Evolutionary conservation across 2,888 invertebrate genomes (phyloP).

Genomic region (Gastrophysa polygoni): DNA sequence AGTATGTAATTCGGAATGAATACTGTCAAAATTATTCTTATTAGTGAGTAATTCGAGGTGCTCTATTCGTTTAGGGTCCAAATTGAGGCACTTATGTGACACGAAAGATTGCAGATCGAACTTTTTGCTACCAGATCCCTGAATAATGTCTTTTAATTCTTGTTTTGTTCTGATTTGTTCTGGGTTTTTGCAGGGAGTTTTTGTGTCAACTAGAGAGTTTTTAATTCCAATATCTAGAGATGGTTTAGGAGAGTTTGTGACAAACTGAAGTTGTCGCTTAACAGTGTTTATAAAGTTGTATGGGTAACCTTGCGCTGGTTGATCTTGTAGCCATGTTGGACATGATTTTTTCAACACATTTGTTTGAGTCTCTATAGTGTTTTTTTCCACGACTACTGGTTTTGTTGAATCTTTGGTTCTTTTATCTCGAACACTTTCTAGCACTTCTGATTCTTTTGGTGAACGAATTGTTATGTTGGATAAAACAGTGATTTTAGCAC

Average conservation of each 20-base stretch:
- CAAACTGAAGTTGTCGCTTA: conserved; percentile 61
- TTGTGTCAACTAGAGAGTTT: conserved; percentile 33
- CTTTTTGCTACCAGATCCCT: conserved; percentile 22
- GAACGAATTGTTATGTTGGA: neutral
- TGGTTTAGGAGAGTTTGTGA: conserved; percentile 41
- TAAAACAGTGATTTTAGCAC: neutral
- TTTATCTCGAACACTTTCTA: neutral
- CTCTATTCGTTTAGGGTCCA: conserved; percentile 46
- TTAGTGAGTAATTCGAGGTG: conserved; percentile 42
- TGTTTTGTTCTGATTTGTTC: conserved; percentile 5
- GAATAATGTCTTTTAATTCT: conserved; percentile 28
- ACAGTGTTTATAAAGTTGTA: conserved; percentile 68
- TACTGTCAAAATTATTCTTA: neutral
- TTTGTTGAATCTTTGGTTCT: neutral
- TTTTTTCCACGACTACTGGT: conserved; percentile 10
- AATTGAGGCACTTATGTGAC: conserved; percentile 48
- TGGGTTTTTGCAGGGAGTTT: conserved; percentile 5
- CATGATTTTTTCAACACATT: conserved; percentile 18
- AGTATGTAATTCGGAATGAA: conserved; percentile 12
- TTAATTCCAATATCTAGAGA: conserved; percentile 45
- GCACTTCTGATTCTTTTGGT: neutral
- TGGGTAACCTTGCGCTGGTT: conserved; percentile 56
- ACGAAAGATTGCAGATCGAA: conserved; percentile 42
- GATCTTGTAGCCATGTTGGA: conserved; percentile 39
- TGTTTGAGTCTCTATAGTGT: conserved; percentile 30